Base-by-base conservation (phyloP, 2,888 invertebrate genomes). In the Cosmorhoe ocellata region DNA sequence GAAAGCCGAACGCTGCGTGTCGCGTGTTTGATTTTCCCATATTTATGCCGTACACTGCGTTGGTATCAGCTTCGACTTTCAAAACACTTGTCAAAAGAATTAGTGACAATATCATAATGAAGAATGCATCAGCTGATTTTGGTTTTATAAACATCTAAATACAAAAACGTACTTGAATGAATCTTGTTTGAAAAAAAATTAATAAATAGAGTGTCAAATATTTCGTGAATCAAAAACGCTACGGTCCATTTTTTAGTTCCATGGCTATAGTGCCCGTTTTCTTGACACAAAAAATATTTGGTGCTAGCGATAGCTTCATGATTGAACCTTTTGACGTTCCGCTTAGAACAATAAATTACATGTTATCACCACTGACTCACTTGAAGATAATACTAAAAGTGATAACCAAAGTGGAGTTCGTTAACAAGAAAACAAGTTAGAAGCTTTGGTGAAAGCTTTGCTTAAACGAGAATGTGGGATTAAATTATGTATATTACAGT, bases 281-380 rank as follows among this genome's bases (percentile, higher is more conserved):
- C 18, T 18, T 18, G 18, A 18, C 18, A 18, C 18, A 72, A 70
- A 72, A 77, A 79, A 74, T 70, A 66, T 71, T 67, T 58, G 67
- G 66, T 63, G 64, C 66, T 65, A 58, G 66, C 68, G 76, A 78
- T 79, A 76, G 70, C 69, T 74, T 67, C 72, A 75, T 80, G 81
- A 81, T 83, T 76, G 69, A 7, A 77, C 78, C 72, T 79, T 71
- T 71, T 71, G 70, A 58, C 63, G 67, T 73, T 71, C 61, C 64
- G 72, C 63, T 58, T 67, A 64, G 70, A 61, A 64, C 69, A 69
- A 81, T 84, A 84, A 83, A 82, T 81, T 74, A 69, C 52, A 61
- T 64, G 49, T 67, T 81, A 83, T 83, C 81, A 70, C 45, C 81
- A 70, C 50, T 48, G 54, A 55, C 47, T 51, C 54, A 55, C 47